phyloP scores from a whole-genome alignment of 2,888 invertebrate genomes.

The Perizoma flavofasciatum region DNA sequence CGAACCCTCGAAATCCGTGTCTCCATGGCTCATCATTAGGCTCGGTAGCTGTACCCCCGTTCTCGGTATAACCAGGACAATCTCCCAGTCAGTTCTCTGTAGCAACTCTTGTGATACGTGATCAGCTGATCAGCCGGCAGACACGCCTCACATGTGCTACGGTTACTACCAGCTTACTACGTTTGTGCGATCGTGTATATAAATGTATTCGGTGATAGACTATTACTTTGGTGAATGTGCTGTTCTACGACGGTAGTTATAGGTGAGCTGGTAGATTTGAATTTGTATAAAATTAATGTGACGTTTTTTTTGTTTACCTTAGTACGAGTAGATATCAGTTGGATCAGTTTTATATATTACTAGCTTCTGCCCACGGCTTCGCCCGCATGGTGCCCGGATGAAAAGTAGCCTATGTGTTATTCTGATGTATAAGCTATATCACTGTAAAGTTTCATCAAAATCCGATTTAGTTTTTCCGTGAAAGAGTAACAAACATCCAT shows the following conservation, averaged over 20 bases:
- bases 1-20: constrained; percentile 22
- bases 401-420: no score
- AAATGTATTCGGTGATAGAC: constrained; percentile 70
- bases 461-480: no score
- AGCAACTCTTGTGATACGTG: constrained; percentile 27
- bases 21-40: constrained; percentile 14
- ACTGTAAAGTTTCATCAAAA: no score
- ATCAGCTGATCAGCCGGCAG: constrained; percentile 71
- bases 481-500: no score
- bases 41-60: constrained; percentile 9
- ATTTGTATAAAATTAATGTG: background rate
- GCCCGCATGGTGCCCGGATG: no score
- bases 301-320: no score
- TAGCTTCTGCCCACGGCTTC: no score
- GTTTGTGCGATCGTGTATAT: constrained; percentile 67
- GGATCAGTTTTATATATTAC: no score
- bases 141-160: constrained; percentile 70
- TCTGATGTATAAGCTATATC: no score
- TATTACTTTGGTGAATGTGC: constrained; percentile 54
- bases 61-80: constrained; percentile 7
- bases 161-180: constrained; percentile 64
- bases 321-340: no score
- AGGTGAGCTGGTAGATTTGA: constrained; percentile 54
- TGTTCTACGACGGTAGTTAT: constrained; percentile 47
- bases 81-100: background rate